Percentiles rank a stretch among this genome's conserved stretches.
phyloP scores from a whole-genome alignment of 2,888 invertebrate species.

The Coleophora deauratella region DNA sequence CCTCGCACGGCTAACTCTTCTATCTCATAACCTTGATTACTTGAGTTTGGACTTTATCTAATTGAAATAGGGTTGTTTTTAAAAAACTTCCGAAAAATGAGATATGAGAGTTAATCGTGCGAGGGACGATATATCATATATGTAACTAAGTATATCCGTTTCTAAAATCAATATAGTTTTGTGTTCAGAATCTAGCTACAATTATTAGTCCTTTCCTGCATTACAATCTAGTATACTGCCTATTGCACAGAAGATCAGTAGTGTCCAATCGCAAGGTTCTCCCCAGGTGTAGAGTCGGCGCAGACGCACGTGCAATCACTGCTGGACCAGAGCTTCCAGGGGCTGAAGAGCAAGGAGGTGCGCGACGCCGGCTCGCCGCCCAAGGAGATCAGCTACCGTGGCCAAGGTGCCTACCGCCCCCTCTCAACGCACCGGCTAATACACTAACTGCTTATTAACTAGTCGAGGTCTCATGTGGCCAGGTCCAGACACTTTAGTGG shows the following conservation, averaged over 20 bases:
- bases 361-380: conserved; percentile 85
- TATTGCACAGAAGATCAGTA: conserved; percentile 18
- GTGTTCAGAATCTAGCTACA: too few relatives aligned
- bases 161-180: too few relatives aligned
- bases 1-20: too few relatives aligned
- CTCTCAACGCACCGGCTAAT: conserved; percentile 17
- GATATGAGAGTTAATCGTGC: too few relatives aligned
- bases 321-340: conserved; percentile 84
- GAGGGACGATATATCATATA: too few relatives aligned
- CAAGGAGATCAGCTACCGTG: conserved; percentile 71
- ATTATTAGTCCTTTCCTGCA: too few relatives aligned
- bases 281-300: conserved; percentile 61
- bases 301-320: conserved; percentile 80
- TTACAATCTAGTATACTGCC: not conserved
- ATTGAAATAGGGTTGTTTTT: too few relatives aligned
- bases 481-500: too few relatives aligned
- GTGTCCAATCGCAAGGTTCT: conserved; percentile 38
- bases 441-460: conserved; percentile 59
- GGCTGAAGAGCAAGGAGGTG: conserved; percentile 85
- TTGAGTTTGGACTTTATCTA: too few relatives aligned
- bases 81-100: too few relatives aligned
- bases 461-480: conserved; percentile 11
- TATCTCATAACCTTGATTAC: too few relatives aligned
- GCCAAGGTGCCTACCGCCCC: conserved; percentile 53
- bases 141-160: too few relatives aligned